phyloP scores from a whole-genome alignment of 2,888 invertebrate genomes.

The Meta bourneti region DNA sequence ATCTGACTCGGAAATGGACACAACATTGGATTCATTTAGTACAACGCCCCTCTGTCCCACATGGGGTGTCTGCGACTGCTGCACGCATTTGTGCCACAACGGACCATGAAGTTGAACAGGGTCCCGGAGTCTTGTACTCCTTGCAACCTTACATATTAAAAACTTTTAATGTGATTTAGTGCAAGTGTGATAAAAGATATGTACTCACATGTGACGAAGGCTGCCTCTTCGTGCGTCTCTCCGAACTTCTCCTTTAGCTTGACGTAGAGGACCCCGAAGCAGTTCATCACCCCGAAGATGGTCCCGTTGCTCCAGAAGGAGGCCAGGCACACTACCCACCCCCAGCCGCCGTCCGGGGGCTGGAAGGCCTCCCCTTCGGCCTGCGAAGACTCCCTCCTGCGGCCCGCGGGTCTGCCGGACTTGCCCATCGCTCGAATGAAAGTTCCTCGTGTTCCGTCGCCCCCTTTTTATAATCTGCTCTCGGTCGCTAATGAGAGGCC shows the following conservation, averaged over 20 bases:
- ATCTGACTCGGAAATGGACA: too few species aligned
- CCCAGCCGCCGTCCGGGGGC: slow-evolving; percentile 76
- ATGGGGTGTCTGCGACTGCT: too few species aligned
- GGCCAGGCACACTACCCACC: slow-evolving; percentile 82
- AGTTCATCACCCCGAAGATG: slow-evolving; percentile 94
- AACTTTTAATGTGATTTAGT: too few species aligned
- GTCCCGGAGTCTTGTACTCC: too few species aligned
- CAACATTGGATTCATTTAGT: too few species aligned
- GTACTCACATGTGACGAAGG: slow-evolving; percentile 89
- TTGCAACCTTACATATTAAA: too few species aligned
- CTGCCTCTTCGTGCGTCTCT: slow-evolving; percentile 83
- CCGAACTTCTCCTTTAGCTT: slow-evolving; percentile 86
- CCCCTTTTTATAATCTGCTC: slow-evolving; percentile 23
- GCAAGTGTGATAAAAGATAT: too few species aligned
- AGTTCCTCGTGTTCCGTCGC: background rate
- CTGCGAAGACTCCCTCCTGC: slow-evolving; percentile 8
- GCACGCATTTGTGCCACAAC: too few species aligned
- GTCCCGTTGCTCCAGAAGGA: slow-evolving; percentile 94
- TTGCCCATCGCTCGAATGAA: slow-evolving; percentile 47
- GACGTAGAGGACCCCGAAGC: slow-evolving; percentile 89
- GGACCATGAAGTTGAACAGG: too few species aligned
- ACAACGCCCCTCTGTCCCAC: too few species aligned
- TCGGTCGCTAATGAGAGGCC: slow-evolving; percentile 40
- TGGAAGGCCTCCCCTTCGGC: slow-evolving; percentile 22
- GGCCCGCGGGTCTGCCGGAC: slow-evolving; percentile 45